Base-by-base conservation (phyloP, 2,797 vertebrate species). In the Alfaro cultratus region DNA sequence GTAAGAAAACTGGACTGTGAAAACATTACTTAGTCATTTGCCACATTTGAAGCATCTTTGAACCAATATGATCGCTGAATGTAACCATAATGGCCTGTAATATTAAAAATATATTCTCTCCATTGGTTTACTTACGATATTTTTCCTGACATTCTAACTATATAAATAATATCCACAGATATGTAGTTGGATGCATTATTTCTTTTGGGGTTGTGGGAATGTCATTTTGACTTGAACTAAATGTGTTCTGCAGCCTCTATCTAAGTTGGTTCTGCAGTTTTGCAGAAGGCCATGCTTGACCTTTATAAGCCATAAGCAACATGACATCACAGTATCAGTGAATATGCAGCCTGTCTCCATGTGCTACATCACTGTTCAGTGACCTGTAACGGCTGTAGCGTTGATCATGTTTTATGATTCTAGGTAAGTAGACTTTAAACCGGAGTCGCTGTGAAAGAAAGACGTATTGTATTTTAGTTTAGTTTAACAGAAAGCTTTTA, bases 381-480 rank as follows among this genome's bases (percentile, higher is more conserved):
- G 55, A 76, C 55, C 46, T 53, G 31, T 79, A 76, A 62, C 29
- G 47, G 79, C 60, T 53, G 26, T 60, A 18, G 31, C 3, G 55
- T 75, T 75, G 1, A 10, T 62, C 55, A 47, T 29, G 5, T 29
- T 75, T 81, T 55, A 26, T 64, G 43, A 72, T 39, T 71, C 11
- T 49, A 75, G 60, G 78, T 72, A 79, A 75, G 70, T 9, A 51
- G 67, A 26, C 1, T 7, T 72, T 41, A 46, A 73, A 67, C 39
- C 46, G 67, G 53, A 71, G 29, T 71, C 4, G 55, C 46, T 43
- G 53, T 43, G 60, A 70, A 21, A 36, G 9, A 43, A 47, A 46
- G 39, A 60, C 4, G 0, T 31, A 18, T 62, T 1, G 1, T 34
- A 21, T 18, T 62, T 34, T 18, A 34, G 31, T 64, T 34, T 64